Percentiles rank a stretch among this genome's conserved stretches.
Evolutionary conservation across 2,888 invertebrate genomes (phyloP).

Genomic region (Stratiomys singularior): DNA sequence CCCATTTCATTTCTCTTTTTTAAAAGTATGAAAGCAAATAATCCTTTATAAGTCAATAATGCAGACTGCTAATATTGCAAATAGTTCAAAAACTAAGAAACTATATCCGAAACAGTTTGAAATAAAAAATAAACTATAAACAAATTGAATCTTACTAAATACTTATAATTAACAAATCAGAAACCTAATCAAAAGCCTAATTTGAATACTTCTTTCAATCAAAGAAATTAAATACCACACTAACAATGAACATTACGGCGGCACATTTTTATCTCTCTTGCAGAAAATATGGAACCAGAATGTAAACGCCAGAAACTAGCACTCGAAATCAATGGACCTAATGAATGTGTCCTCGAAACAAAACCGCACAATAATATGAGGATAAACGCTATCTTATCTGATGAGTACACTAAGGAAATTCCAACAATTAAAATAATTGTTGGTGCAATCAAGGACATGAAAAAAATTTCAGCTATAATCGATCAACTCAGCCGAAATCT

Average conservation of each 20-base stretch:
- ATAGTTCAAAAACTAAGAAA: too few relatives aligned
- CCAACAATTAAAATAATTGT: constrained; percentile 70
- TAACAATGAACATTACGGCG: background rate
- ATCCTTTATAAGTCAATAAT: too few relatives aligned
- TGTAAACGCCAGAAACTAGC: constrained; percentile 48
- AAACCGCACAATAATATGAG: background rate
- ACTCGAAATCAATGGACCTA: constrained; percentile 51
- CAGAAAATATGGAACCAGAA: constrained; percentile 41
- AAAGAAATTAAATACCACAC: background rate
- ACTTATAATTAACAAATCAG: background rate
- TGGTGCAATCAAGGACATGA: constrained; percentile 71
- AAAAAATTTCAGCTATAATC: constrained; percentile 73
- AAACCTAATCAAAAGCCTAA: background rate
- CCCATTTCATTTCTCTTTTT: too few relatives aligned
- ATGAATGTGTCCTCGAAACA: constrained; percentile 49
- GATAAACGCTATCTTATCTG: constrained; percentile 68
- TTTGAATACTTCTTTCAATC: background rate
- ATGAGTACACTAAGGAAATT: constrained; percentile 67
- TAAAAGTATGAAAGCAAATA: too few relatives aligned
- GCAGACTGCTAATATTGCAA: too few relatives aligned
- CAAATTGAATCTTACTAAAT: background rate
- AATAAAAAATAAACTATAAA: background rate
- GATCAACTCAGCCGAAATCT: constrained; percentile 69
- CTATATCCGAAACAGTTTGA: too few relatives aligned
- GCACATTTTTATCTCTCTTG: constrained; percentile 33